phyloP scores from a whole-genome alignment of 1,140 invertebrate species.

The Diprion similis region DNA sequence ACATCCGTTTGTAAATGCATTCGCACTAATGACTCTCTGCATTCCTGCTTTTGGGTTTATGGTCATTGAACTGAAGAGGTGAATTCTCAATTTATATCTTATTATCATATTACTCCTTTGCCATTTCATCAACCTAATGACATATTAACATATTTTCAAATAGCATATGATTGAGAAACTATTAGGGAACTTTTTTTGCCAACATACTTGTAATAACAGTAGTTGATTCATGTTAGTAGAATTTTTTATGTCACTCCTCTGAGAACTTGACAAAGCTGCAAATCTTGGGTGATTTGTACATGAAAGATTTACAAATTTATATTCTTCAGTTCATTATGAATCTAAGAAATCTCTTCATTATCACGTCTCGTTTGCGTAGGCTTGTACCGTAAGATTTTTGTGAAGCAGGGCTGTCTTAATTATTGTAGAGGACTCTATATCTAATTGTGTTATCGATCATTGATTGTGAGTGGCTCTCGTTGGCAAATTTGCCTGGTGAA shows the following conservation, averaged over 20 bases:
- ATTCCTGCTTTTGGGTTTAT: slow-evolving; percentile 73
- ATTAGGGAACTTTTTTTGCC: neutral
- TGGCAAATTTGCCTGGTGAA: too few relatives aligned
- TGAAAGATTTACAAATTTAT: too few relatives aligned
- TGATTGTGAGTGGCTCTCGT: neutral
- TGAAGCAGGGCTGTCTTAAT: too few relatives aligned
- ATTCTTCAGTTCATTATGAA: too few relatives aligned
- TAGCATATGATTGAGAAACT: too few relatives aligned
- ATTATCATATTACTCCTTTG: neutral
- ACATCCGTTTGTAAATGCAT: slow-evolving; percentile 79
- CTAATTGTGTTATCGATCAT: neutral
- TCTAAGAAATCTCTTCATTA: too few relatives aligned
- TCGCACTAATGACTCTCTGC: slow-evolving; percentile 78
- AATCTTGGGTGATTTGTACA: too few relatives aligned
- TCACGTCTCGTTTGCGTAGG: too few relatives aligned
- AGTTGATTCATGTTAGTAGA: neutral
- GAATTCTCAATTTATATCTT: slow-evolving; percentile 35
- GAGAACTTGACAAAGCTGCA: neutral
- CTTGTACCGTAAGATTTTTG: too few relatives aligned
- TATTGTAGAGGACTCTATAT: neutral
- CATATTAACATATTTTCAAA: neutral
- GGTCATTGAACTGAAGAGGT: slow-evolving; percentile 72
- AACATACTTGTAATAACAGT: neutral
- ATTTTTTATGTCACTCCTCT: neutral
- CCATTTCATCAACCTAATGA: neutral